Conservation (phyloP, 2,113 vertebrate species). For the Orientallactaga bullata region DNA sequence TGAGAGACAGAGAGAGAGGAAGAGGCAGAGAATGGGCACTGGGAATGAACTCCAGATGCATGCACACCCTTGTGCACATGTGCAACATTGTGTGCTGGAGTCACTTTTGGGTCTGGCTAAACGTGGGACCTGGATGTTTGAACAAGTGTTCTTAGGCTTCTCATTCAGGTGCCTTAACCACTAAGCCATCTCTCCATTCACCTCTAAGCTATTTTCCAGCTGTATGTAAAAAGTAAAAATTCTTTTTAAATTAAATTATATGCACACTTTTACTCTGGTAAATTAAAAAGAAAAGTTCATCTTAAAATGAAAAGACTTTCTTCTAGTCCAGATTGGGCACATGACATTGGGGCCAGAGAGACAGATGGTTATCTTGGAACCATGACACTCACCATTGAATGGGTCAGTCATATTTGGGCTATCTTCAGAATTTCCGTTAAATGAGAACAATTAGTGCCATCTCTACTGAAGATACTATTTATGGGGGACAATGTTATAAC, state of each 20-base stretch:
- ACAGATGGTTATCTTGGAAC: not conserved
- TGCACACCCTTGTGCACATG: too few relatives aligned
- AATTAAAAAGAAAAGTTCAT: not conserved
- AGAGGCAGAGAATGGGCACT: too few relatives aligned
- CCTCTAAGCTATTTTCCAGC: not conserved
- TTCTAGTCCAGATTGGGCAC: not conserved
- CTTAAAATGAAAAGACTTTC: not conserved
- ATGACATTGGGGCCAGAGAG: not conserved
- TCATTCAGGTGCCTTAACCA: too few relatives aligned
- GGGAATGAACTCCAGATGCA: too few relatives aligned
- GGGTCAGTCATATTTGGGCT: rapidly evolving
- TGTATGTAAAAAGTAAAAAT: not conserved
- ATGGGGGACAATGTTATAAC: not conserved
- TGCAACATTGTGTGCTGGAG: too few relatives aligned
- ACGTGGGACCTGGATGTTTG: too few relatives aligned
- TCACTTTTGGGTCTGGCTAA: too few relatives aligned
- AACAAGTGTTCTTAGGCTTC: too few relatives aligned
- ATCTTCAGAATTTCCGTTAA: not conserved
- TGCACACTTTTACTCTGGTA: not conserved
- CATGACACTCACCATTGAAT: not conserved
- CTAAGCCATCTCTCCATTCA: too few relatives aligned
- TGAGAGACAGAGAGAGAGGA: too few relatives aligned
- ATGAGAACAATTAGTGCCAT: not conserved
- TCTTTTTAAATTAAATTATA: not conserved
- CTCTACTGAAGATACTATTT: not conserved